Evolutionary conservation across 2,797 vertebrate species (phyloP).

Genomic region (Limnodromus scolopaceus): DNA sequence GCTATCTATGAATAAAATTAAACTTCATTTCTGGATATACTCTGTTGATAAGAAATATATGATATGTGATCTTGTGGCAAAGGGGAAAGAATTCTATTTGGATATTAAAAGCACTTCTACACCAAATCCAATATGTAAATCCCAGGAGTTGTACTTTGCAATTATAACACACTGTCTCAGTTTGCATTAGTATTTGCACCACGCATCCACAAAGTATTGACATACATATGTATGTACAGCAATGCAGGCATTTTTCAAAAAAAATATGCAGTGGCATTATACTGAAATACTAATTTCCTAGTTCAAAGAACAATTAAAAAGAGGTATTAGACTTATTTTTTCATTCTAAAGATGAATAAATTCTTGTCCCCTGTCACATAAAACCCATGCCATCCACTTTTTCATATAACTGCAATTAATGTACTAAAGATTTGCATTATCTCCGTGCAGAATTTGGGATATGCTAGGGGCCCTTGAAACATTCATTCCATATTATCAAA

Average conservation of each 20-base stretch:
- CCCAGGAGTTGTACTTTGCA: neutral
- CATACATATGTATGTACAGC: neutral
- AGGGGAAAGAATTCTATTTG: neutral
- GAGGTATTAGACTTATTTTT: neutral
- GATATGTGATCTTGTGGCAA: neutral
- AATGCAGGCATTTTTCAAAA: neutral
- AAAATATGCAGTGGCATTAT: neutral
- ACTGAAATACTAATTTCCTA: neutral
- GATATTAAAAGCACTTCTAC: neutral
- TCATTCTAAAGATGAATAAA: neutral
- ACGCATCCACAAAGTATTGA: neutral
- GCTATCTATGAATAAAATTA: neutral
- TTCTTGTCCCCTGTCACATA: neutral
- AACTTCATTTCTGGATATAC: neutral
- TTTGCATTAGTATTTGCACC: neutral
- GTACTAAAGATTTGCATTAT: neutral
- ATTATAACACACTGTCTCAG: neutral
- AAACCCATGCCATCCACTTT: neutral
- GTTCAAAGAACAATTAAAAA: neutral
- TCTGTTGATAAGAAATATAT: neutral
- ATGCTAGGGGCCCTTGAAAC: neutral
- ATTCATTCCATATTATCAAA: neutral
- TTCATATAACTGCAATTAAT: neutral
- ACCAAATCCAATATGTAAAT: neutral
- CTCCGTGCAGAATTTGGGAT: neutral